A percentile compares a stretch with the other conserved stretches of the same genome.
Conservation (phyloP, 1,140 invertebrate species). For the Anagrus nilaparvatae region DNA sequence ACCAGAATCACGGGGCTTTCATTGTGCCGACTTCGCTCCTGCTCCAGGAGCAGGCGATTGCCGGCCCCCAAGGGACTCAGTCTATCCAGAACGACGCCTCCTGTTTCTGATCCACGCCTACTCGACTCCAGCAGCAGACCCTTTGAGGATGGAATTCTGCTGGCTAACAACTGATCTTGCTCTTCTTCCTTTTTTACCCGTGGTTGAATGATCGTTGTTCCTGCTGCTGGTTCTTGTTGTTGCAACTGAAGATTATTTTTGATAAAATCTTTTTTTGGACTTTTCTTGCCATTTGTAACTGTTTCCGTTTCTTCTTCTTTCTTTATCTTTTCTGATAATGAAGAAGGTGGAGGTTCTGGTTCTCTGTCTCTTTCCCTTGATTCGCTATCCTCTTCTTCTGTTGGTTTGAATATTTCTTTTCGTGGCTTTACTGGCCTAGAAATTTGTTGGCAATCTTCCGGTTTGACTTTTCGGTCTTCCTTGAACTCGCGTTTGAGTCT, state of each 20-base stretch:
- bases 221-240: not conserved
- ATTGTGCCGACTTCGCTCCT: conserved; percentile 39
- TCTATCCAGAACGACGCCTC: conserved; percentile 41
- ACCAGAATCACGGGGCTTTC: conserved; percentile 39
- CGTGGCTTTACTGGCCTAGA: conserved; percentile 10
- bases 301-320: conserved; percentile 18
- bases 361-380: conserved; percentile 37
- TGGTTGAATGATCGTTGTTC: conserved; percentile 11
- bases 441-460: conserved; percentile 15
- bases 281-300: conserved; percentile 4
- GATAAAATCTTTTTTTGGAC: no score
- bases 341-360: conserved; percentile 34
- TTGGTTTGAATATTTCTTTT: conserved; percentile 21
- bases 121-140: conserved; percentile 19
- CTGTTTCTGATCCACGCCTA: conserved; percentile 33
- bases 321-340: conserved; percentile 26
- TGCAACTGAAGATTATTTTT: no score
- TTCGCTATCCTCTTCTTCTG: conserved; percentile 35
- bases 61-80: conserved; percentile 36
- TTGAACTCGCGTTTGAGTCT: conserved; percentile 9
- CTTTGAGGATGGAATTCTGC: conserved; percentile 8
- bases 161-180: conserved; percentile 19
- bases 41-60: conserved; percentile 36
- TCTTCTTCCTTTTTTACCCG: not conserved
- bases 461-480: conserved; percentile 9